Evolutionary conservation across 2,797 vertebrate species (phyloP).

Genomic region (Stomatorhinus walkeri): DNA sequence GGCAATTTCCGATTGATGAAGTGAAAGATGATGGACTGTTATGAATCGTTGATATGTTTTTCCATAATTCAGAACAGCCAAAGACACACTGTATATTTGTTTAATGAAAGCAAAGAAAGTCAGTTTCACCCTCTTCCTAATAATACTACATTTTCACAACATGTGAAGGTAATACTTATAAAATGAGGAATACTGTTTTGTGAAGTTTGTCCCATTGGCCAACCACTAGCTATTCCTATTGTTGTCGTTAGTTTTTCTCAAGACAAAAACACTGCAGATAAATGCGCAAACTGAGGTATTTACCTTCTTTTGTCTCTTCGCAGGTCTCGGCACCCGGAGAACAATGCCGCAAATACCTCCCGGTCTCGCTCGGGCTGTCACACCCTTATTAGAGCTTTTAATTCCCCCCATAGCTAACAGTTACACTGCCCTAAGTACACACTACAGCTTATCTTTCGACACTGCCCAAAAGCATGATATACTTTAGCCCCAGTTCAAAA

Average conservation of each 20-base stretch:
- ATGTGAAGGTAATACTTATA: background rate
- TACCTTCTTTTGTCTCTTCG: background rate
- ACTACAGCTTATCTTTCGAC: background rate
- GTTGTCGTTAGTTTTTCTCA: background rate
- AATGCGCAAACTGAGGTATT: background rate
- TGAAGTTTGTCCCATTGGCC: background rate
- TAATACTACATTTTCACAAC: background rate
- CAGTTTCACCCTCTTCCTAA: background rate
- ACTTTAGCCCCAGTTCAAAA: background rate
- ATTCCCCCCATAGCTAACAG: background rate
- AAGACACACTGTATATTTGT: background rate
- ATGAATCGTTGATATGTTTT: background rate
- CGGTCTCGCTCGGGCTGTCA: background rate
- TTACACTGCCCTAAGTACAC: background rate
- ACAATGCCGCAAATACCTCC: background rate
- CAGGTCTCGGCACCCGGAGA: background rate
- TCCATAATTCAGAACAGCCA: background rate
- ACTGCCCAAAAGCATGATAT: background rate
- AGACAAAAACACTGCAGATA: background rate
- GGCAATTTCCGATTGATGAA: background rate
- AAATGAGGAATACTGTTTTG: background rate
- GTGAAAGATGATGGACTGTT: background rate
- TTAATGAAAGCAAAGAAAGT: background rate
- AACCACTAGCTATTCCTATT: background rate
- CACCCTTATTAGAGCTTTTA: background rate